Percentiles rank a stretch among this genome's conserved stretches.
phyloP scores from a whole-genome alignment of 2,797 vertebrate genomes.

The Epinephelus awoara region DNA sequence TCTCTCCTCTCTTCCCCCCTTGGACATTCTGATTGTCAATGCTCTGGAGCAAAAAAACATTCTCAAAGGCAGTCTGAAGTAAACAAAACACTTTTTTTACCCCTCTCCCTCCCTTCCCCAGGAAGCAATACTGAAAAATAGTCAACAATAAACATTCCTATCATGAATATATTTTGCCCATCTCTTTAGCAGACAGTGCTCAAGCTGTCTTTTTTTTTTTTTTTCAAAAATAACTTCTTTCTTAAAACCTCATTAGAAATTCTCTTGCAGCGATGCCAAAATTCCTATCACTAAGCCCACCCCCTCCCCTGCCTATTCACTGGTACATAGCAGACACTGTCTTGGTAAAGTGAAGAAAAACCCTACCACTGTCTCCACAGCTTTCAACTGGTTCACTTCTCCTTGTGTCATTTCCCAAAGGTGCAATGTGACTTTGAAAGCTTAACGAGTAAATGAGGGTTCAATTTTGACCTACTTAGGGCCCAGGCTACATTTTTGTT shows the following conservation, averaged over 20 bases:
- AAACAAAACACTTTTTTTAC: conserved; percentile 75
- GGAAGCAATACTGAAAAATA: conserved; percentile 82
- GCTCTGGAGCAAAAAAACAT: conserved; percentile 81
- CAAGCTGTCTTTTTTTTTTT: conserved; percentile 43
- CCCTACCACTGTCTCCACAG: conserved; percentile 70
- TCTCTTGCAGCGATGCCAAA: conserved; percentile 83
- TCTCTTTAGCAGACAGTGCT: conserved; percentile 64
- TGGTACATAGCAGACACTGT: conserved; percentile 78
- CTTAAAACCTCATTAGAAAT: conserved; percentile 84
- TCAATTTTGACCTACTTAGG: conserved; percentile 77
- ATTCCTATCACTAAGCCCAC: conserved; percentile 77
- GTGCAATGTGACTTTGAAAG: conserved; percentile 81
- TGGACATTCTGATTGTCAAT: conserved; percentile 85
- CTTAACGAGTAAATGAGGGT: conserved; percentile 74
- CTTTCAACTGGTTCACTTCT: conserved; percentile 76
- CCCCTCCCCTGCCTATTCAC: conserved; percentile 72
- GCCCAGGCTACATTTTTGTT: conserved; percentile 68
- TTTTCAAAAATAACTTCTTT: conserved; percentile 80
- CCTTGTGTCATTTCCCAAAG: conserved; percentile 74
- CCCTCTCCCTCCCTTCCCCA: conserved; percentile 49
- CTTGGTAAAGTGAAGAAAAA: conserved; percentile 73
- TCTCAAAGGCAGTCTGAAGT: conserved; percentile 84
- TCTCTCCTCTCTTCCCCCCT: conserved; percentile 29
- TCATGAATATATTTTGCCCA: conserved; percentile 70
- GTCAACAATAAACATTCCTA: conserved; percentile 78